Evolutionary conservation across 2,797 vertebrate species (phyloP).

Genomic region (Parauchenoglanis ngamensis): DNA sequence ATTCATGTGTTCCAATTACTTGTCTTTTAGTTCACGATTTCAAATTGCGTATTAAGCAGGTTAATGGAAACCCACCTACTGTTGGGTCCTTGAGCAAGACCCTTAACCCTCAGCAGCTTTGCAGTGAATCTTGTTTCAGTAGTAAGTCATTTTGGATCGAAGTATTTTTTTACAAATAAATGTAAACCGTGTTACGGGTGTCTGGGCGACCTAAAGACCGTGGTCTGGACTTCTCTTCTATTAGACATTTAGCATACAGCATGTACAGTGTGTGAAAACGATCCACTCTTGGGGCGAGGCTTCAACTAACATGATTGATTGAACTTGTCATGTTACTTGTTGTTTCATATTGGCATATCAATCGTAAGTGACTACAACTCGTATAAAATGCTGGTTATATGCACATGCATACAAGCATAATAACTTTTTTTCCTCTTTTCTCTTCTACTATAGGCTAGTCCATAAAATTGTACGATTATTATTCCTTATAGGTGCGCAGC

Average conservation of each 20-base stretch:
- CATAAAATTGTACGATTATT: neutral
- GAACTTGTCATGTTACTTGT: slow-evolving; percentile 1
- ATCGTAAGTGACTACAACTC: neutral
- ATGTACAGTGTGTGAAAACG: neutral
- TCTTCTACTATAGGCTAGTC: neutral
- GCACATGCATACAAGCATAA: neutral
- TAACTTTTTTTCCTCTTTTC: neutral
- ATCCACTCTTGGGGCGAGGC: neutral
- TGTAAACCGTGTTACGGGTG: neutral
- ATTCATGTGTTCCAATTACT: too few species aligned
- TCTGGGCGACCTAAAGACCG: neutral
- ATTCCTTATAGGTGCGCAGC: neutral
- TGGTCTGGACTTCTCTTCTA: neutral
- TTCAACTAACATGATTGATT: slow-evolving; percentile 7
- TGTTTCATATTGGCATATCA: neutral
- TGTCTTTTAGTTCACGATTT: too few species aligned
- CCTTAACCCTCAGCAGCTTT: neutral
- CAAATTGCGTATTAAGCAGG: too few species aligned
- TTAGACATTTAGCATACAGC: neutral
- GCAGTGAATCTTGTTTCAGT: slow-evolving; percentile 5
- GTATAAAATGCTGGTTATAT: neutral
- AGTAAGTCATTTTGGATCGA: neutral
- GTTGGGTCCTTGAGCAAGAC: neutral
- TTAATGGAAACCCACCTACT: too few species aligned
- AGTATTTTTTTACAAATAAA: neutral